Evolutionary conservation across 2,797 vertebrate species (phyloP), one percentile per base, ranked within the genome.

Genomic region (Sebastes oblongus): DNA sequence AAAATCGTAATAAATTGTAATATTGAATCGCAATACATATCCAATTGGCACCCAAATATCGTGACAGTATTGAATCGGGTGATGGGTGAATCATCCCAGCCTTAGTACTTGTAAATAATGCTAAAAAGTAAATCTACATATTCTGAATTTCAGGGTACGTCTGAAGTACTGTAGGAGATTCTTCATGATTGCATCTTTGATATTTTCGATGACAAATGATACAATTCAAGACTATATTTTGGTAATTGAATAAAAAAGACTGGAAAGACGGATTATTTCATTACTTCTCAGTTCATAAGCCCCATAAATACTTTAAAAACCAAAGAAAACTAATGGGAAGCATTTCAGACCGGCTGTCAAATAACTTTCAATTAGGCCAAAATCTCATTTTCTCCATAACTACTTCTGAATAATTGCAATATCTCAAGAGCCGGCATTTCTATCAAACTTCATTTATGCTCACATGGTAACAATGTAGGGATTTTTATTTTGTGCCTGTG

Each of bases 301-400:
- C 2, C 4, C 34, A 56, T 72, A 39, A 78, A 74, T 73, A 62
- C 18, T 72, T 82, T 11, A 76, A 81, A 62, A 78, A 36, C 8
- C 6, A 12, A 69, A 52, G 72, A 12, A 58, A 64, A 77, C 36
- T 55, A 67, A 81, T 61, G n/a, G 59, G 56, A 82, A 54, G 29
- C 3, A 2, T 73, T 78, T 34, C 18, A 59, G 50, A 71, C 9
- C 3, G 30, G 36, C 77, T 67, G 75, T 89, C 80, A 74, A 83
- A 64, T 71, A 56, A 71, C 11, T 75, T 75, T 82, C 39, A 70
- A 72, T 86, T 54, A 59, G 27, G 27, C 14, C 14, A 1, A 78
- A 83, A 72, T 78, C 24, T 25, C 0, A 56, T 82, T 82, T 82
- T n/a, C 54, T 69, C 32, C 7, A 36, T 30, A 75, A 75, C 59